Evolutionary conservation across 1,140 invertebrate species (phyloP).

Genomic region (Sminthurinus signatus): DNA sequence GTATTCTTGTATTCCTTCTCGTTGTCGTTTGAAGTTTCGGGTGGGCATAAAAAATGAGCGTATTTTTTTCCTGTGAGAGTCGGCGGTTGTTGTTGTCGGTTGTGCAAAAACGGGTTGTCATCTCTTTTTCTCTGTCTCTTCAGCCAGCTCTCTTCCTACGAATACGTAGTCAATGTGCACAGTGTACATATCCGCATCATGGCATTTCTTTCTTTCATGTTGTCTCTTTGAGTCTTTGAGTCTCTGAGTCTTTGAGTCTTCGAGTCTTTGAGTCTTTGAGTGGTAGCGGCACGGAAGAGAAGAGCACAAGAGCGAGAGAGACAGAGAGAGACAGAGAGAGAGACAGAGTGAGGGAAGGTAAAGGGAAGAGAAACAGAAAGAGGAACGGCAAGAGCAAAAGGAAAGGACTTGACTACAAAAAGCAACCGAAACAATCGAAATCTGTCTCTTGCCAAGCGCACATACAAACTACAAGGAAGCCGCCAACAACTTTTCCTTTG

Average conservation of each 20-base stretch:
- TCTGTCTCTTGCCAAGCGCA: conserved; percentile 18
- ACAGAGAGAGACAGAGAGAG: neutral
- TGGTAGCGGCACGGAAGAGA: conserved; percentile 25
- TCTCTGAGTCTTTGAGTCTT: no score
- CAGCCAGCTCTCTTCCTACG: no score
- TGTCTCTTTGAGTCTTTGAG: conserved; percentile 31
- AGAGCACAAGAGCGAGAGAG: conserved; percentile 14
- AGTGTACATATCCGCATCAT: no score
- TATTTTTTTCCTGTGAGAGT: conserved; percentile 11
- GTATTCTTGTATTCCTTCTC: no score
- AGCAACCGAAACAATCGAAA: conserved; percentile 35
- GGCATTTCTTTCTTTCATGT: conserved; percentile 31
- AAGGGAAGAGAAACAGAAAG: conserved; percentile 22
- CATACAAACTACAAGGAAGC: conserved; percentile 18
- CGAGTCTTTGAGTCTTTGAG: no score
- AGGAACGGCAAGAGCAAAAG: no score
- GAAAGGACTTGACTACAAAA: conserved; percentile 25
- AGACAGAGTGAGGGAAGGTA: no score
- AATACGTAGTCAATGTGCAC: no score
- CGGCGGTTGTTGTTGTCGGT: conserved; percentile 4
- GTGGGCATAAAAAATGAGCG: conserved; percentile 30
- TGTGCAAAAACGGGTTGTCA: conserved; percentile 32
- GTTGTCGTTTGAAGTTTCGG: conserved; percentile 19
- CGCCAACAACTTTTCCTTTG: conserved; percentile 35
- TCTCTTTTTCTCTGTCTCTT: no score